Base-by-base conservation (phyloP, 2,888 invertebrate species). In the Oscheius sp. region DNA sequence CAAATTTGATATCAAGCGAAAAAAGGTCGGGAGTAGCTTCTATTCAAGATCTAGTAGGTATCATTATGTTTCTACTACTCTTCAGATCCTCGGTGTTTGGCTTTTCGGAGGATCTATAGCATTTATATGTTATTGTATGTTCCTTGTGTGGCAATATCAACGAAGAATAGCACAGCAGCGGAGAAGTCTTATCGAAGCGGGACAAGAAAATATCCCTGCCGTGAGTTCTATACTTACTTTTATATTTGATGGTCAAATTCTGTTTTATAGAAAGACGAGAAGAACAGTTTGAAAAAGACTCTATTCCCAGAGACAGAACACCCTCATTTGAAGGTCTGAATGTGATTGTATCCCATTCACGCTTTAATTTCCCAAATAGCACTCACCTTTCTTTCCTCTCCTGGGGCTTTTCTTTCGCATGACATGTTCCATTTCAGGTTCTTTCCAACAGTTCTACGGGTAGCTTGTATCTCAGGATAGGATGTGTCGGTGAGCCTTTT, bases 391-490 rank as follows among this genome's bases (percentile, higher is more conserved):
- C 36, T 8, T 9, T 14, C 36, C 36, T 14, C 36, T 9, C 14
- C 36, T 36, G 36, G 8, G 36, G n/a, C 14, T 36, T 36, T 36
- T 14, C 8, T 17, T 14, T 17, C 12, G 45, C 17, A 30, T 32
- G 44, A 24, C 17, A 36, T n/a, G n/a, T n/a, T n/a, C n/a, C 22
- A 36, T 45, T 62, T 33, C 63, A 73, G 59, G 68, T 73, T 24
- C 72, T 80, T 0, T 70, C 80, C 22, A 80, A 80, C 64, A 70
- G 71, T 24, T 80, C 76, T 12, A 80, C 80, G n/a, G 80, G 80
- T 20, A 80, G 80, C 62, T 64, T 80, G 51, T 80, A 80, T 63
- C 65, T 80, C 5, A 51, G 80, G n/a, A 63, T 80, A 1, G 80
- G 80, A 68, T 77, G 80, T 61, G 72, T 80, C 26, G 68, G 78